Evolutionary conservation across 1,140 invertebrate species (phyloP).

Genomic region (Parasteatoda tepidariorum): DNA sequence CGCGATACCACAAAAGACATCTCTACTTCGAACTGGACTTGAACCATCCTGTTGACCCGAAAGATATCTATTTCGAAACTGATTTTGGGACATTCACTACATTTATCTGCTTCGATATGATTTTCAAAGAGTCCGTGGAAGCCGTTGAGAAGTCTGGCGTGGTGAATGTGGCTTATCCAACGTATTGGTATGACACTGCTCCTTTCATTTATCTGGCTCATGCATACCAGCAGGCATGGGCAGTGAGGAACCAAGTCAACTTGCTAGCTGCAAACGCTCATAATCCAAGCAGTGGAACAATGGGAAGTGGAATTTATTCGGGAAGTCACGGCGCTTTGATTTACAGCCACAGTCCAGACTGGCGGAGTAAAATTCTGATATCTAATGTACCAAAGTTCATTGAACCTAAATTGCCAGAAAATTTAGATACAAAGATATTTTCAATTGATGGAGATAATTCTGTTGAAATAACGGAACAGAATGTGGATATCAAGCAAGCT

Average conservation of each 20-base stretch:
- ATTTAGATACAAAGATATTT: background rate
- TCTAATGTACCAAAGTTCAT: slow-evolving; percentile 28
- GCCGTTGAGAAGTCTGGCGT: slow-evolving; percentile 72
- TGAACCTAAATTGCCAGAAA: background rate
- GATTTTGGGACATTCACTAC: slow-evolving; percentile 76
- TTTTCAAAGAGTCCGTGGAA: slow-evolving; percentile 73
- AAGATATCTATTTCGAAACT: slow-evolving; percentile 74
- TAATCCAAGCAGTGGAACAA: slow-evolving; percentile 63
- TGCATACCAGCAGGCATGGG: slow-evolving; percentile 73
- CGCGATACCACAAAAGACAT: slow-evolving; percentile 82
- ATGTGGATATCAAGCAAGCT: background rate
- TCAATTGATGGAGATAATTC: background rate
- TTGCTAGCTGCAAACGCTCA: slow-evolving; percentile 74
- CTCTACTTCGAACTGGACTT: slow-evolving; percentile 74
- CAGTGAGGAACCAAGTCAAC: slow-evolving; percentile 72
- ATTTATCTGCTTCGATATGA: slow-evolving; percentile 81
- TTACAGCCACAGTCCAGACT: slow-evolving; percentile 35
- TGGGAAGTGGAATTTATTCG: slow-evolving; percentile 62
- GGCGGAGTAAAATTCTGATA: slow-evolving; percentile 21
- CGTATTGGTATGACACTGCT: slow-evolving; percentile 79
- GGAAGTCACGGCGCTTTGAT: slow-evolving; percentile 1
- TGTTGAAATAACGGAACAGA: background rate
- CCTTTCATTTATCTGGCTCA: slow-evolving; percentile 77
- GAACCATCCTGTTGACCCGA: slow-evolving; percentile 70
- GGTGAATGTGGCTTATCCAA: slow-evolving; percentile 78